Conservation (phyloP, 2,888 invertebrate genomes). For the Pterobdella sp. region DNA sequence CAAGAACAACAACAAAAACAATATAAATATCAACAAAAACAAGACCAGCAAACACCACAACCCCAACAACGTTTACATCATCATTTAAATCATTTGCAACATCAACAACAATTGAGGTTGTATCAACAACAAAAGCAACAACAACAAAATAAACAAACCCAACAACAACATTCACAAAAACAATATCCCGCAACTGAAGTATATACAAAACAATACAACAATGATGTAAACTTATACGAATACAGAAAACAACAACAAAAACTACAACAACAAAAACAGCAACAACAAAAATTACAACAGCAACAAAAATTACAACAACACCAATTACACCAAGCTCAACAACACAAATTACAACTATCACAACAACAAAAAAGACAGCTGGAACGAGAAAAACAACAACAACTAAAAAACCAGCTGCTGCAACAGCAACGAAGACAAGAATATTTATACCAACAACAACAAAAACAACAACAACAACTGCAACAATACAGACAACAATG, state of each 20-base stretch:
- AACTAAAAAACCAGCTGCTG: neutral
- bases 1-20: neutral
- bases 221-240: too few species aligned
- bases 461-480: neutral
- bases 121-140: slow-evolving; percentile 3
- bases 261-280: neutral
- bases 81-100: neutral
- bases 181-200: too few species aligned
- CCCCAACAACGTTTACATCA: slow-evolving; percentile 9
- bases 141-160: neutral
- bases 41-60: neutral
- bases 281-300: neutral
- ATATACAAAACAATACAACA: too few species aligned
- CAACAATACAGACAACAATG: neutral
- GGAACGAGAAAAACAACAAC: neutral
- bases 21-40: neutral
- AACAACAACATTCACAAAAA: neutral
- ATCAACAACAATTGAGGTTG: neutral
- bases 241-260: neutral
- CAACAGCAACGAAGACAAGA: slow-evolving; percentile 16
- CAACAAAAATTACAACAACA: slow-evolving; percentile 1
- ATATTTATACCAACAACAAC: neutral
- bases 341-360: neutral
- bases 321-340: neutral
- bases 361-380: neutral